Base-by-base conservation (phyloP, 2,888 invertebrate genomes). In the Stenichneumon culpator region DNA sequence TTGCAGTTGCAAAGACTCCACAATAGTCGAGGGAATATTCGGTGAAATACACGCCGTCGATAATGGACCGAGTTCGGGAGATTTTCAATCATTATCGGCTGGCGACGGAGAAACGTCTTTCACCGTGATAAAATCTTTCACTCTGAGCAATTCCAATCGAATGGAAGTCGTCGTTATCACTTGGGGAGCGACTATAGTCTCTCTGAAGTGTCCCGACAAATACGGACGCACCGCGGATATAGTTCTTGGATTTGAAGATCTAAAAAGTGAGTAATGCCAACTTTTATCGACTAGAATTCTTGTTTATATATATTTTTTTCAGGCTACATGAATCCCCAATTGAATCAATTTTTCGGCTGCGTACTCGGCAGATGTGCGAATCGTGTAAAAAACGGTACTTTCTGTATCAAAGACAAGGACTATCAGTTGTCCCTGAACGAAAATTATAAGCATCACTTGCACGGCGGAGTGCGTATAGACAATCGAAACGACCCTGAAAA, bases 311-410 rank as follows among this genome's bases (percentile, higher is more conserved):
- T 25, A n/a, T 65, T n/a, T 57, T 67, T 54, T 54, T 36, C 70
- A 97, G 97, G 96, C 82, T 97, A 97, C 90, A 95, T 95, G 79
- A 95, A 95, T 90, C 93, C 95, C 0, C 91, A 94, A 22, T 65
- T 89, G 67, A 97, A 97, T 92, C 97, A 97, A 0, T 98, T 97
- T 92, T 97, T 98, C 91, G 99, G 99, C 4, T 97, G 97, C 0
- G 96, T 97, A 0, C 95, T 98, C 82, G 99, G 99, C 1, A 95
- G 99, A 78, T 97, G 97, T 67, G 97, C 97, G 11, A 98, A 98
- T 94, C 95, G 97, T 72, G 96, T 98, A 86, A 96, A 95, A 2
- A 95, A 96, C 69, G 98, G 96, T 0, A 95, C 95, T 77, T 97
- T 98, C 92, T 93, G 93, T 3, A 95, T 98, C 2, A 95, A 96